Evolutionary conservation across 2,888 invertebrate species (phyloP), one percentile per base, ranked within the genome.

Genomic region (Oscheius myriophilus): DNA sequence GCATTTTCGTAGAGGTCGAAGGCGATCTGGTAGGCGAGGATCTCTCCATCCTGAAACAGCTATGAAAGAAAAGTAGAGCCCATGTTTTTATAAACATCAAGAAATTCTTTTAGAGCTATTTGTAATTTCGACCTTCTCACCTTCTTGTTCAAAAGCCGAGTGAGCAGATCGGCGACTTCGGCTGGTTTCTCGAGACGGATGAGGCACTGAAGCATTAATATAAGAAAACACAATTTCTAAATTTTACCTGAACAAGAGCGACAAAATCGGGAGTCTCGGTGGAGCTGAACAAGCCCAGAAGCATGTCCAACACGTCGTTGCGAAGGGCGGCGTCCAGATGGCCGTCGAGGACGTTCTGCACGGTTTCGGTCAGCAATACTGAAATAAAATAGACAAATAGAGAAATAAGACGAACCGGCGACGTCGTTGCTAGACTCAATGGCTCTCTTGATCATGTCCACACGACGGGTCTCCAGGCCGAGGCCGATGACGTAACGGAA

Each of bases 1-100:
- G 97, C 98, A 51, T 95, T 96, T 88, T 99, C 98, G 87, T 98
- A 98, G 81, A 99, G 90, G 90, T 99, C 98, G 89, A 99, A 99
- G 0, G 92, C 96, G 83, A 99, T 96, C 89, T 99, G 98, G 88
- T 95, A 98, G 0, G 96, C 96, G 94, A 97, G 54, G 16, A 78
- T 79, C 26, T 69, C 71, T 2, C 72, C 67, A 11, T 74, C 72
- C 64, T 69, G 59, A 43, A 49, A 58, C 12, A 23, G 1, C 21
- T 42, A 41, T 14, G 21, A 18, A n/a, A 57, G 14, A 57, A 57
- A 26, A 55, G 26, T 18, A n/a, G 41, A 33, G 4, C 33, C 3
- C 33, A 33, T 9, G 9, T 33, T 9, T 9, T 59, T 63, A 54
- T 54, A 59, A 63, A 74, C n/a, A 45, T 18, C 6, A 26, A 18